Base-by-base conservation (phyloP, 2,888 invertebrate genomes). In the Hydriomena furcata region DNA sequence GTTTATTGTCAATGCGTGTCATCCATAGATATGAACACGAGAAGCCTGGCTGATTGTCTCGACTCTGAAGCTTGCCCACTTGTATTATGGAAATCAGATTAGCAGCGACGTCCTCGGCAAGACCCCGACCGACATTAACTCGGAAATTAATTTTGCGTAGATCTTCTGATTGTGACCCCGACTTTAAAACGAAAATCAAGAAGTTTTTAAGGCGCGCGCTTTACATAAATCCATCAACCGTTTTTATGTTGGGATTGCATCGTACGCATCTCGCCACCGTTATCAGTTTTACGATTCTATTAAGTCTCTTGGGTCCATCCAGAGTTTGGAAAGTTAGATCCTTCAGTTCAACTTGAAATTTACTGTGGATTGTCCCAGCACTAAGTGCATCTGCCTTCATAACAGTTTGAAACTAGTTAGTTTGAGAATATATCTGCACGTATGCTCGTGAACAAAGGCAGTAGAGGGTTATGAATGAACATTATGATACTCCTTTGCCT, bases 391-490 rank as follows among this genome's bases (percentile, higher is more conserved):
- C 30, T 52, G 47, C 47, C 47, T 45, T 23, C 41, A 34, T 55
- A 48, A 52, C 51, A 53, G 55, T 58, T 56, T 28, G 38, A 28
- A 52, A 47, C 47, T 52, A 52, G 34, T 47, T 38, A 34, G 32
- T 37, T 12, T 23, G 45, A 47, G 38, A 25, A 41, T 32, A 32
- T 37, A 34, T 44, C 23, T 37, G 23, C 31, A 23, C 31, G 23
- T 36, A 24, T 37, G 36, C 10, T 30, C 5, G 11, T n/a, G 11
- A 12, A 44, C 35, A 24, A 41, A 24, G 8, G 30, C 10, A 13
- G 25, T 34, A 24, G 25, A 6, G 32, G 79, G 72, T 70, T 83
- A 78, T 79, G 82, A 80, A 86, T 84, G 73, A 78, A 74, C 75
- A 73, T 79, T 83, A 83, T 74, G 75, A 82, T 84, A 17, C 17